Conservation (phyloP, 2,113 vertebrate species). For the Rhinogobius similis region DNA sequence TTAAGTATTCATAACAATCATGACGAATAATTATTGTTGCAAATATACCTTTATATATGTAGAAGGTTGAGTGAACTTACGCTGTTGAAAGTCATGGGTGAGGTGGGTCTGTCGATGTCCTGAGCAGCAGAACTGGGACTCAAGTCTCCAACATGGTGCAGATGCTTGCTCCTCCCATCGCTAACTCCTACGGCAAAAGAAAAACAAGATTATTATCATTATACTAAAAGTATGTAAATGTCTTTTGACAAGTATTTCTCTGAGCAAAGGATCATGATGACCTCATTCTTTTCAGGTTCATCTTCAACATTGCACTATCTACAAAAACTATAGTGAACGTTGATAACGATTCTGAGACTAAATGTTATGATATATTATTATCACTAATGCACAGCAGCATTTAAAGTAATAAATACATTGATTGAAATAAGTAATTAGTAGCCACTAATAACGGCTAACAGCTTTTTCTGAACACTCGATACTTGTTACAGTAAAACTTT, state of each 20-base stretch:
- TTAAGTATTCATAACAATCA: no score
- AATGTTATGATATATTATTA: no score
- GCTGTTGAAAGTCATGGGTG: constrained; percentile 75
- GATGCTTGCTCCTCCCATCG: constrained; percentile 51
- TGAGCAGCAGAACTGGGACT: constrained; percentile 44
- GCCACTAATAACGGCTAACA: no score
- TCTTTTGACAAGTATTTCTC: background rate
- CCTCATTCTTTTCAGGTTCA: no score
- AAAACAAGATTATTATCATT: background rate
- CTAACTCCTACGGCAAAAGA: constrained; percentile 35
- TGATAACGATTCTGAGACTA: background rate
- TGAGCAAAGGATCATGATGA: background rate
- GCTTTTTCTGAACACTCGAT: no score
- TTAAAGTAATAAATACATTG: no score
- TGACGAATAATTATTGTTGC: no score
- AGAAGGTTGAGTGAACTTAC: constrained; percentile 61
- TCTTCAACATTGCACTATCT: background rate
- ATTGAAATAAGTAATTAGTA: no score
- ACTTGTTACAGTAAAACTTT: no score
- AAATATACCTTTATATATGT: no score
- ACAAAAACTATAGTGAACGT: background rate
- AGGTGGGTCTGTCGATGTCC: constrained; percentile 44
- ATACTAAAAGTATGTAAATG: background rate
- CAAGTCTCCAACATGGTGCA: constrained; percentile 53
- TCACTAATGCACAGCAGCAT: no score